Base-by-base conservation (phyloP, 2,888 invertebrate genomes). In the Trissolcus brochymenae region DNA sequence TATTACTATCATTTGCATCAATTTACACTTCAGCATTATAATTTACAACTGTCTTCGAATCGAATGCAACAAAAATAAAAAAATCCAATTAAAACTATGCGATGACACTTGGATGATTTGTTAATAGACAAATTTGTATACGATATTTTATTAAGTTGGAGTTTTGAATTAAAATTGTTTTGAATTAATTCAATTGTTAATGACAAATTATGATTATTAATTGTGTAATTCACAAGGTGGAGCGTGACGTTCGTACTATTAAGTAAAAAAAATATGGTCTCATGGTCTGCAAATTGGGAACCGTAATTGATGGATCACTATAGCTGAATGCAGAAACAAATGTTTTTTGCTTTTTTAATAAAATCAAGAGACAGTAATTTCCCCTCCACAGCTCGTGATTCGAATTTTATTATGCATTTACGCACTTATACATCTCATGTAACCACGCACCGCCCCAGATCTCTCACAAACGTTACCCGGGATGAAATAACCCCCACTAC, bases 351-450 rank as follows among this genome's bases (percentile, higher is more conserved):
- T 83, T 84, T 81, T 84, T 83, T 83, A 82, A 82, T 84, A 84
- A 84, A 84, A 84, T 83, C 81, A 83, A 81, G 79, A 78, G 81
- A 78, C 68, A 76, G 67, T 71, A 74, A 79, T 74, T 35, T 51
- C 62, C 72, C 57, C 55, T 41, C 75, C 72, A 77, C 77, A 64
- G 72, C 65, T 71, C 79, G 76, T 82, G 83, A 84, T 83, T 84
- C 82, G 84, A 86, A 86, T 87, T 87, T 87, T 87, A 88, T 89
- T 87, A 88, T 87, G 87, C 87, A 88, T 88, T 88, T 87, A 88
- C 88, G 88, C 87, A 88, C 87, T 87, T 86, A 86, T 87, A 88
- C 85, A 87, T 85, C 81, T 82, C 83, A 81, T 85, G 83, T 84
- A 87, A 85, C 85, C 85, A 85, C 85, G 86, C 83, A 83, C 77